phyloP scores from a whole-genome alignment of 2,113 vertebrate genomes.

The Panurus biarmicus region DNA sequence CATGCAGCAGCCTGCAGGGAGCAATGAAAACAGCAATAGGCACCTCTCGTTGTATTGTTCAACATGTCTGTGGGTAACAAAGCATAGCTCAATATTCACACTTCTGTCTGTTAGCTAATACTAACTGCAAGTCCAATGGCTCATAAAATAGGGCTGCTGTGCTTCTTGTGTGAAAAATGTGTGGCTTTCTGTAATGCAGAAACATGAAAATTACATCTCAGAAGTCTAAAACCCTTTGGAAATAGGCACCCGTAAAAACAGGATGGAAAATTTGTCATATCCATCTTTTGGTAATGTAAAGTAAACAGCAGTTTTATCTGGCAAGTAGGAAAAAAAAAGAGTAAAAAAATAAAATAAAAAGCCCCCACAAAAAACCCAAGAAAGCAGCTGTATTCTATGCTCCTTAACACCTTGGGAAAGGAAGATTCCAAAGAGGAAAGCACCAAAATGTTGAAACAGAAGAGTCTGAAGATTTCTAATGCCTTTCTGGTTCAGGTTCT shows the following conservation, averaged over 20 bases:
- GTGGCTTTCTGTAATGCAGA: neutral
- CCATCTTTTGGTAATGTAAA: neutral
- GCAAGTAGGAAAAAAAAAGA: neutral
- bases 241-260: neutral
- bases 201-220: neutral
- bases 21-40: neutral
- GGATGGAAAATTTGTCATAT: neutral
- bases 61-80: neutral
- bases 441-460: neutral
- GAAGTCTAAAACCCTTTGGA: neutral
- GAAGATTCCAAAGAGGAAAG: neutral
- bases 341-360: no score
- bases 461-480: neutral
- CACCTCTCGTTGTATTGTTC: neutral
- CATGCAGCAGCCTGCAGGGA: neutral
- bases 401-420: neutral
- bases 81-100: slow-evolving; percentile 3
- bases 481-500: neutral
- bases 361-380: neutral
- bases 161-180: neutral
- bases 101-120: neutral
- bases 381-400: neutral
- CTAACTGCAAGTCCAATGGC: neutral
- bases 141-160: neutral
- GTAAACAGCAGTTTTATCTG: neutral